phyloP scores from a whole-genome alignment of 2,888 invertebrate genomes.

The Noctua janthe region DNA sequence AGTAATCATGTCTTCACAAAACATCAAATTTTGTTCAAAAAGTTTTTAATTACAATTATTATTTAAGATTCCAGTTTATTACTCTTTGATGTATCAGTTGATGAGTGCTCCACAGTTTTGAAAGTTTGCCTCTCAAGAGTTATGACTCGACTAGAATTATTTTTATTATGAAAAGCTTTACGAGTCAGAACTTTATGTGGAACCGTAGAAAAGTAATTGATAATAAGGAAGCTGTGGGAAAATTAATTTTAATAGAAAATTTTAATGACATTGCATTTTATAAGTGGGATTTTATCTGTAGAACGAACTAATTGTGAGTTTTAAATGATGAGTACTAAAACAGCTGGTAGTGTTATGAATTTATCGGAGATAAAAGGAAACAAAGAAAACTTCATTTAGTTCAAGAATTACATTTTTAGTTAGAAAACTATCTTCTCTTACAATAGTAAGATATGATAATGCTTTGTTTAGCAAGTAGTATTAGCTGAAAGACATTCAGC shows the following conservation, averaged over 20 bases:
- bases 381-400: background rate
- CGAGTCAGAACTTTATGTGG: conserved; percentile 26
- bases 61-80: conserved; percentile 56
- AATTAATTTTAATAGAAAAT: conserved; percentile 6
- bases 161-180: conserved; percentile 44
- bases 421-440: background rate
- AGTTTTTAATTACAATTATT: conserved; percentile 64
- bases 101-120: conserved; percentile 48
- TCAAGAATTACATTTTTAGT: background rate
- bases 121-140: conserved; percentile 52
- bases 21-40: conserved; percentile 41
- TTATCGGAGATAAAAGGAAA: background rate
- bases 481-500: background rate
- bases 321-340: background rate
- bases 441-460: background rate
- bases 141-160: conserved; percentile 35
- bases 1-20: conserved; percentile 40
- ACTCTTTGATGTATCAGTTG: conserved; percentile 64
- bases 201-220: conserved; percentile 31
- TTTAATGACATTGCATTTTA: conserved; percentile 1
- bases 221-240: conserved; percentile 2
- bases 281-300: background rate
- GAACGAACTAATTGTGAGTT: background rate
- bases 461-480: background rate
- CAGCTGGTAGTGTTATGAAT: too few species aligned